phyloP scores from a whole-genome alignment of 2,113 vertebrate genomes.

The Nycticebus coucang region DNA sequence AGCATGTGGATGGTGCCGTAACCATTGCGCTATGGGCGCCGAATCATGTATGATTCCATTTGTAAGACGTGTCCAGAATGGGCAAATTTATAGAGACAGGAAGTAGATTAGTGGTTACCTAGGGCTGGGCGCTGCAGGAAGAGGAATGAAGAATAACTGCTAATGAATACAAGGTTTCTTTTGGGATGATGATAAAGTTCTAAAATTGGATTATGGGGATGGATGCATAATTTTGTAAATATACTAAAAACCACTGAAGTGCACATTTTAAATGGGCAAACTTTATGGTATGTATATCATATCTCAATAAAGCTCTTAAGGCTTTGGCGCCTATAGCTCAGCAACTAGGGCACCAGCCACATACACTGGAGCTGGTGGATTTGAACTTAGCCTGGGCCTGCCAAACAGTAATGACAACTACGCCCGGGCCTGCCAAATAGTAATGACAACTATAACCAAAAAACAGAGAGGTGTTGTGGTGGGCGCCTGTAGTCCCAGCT shows the following conservation, averaged over 20 bases:
- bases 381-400: too few relatives aligned
- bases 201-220: not conserved
- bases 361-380: too few relatives aligned
- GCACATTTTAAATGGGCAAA: not conserved
- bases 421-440: too few relatives aligned
- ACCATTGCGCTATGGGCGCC: too few relatives aligned
- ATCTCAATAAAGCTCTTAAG: not conserved
- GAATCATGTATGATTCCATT: not conserved
- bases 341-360: too few relatives aligned
- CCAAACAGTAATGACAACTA: too few relatives aligned
- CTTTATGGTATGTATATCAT: not conserved
- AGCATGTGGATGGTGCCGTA: too few relatives aligned
- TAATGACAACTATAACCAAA: too few relatives aligned
- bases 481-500: too few relatives aligned
- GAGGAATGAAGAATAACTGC: not conserved
- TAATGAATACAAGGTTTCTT: not conserved
- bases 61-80: not conserved
- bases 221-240: not conserved
- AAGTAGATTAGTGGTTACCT: not conserved
- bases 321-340: too few relatives aligned
- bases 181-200: not conserved
- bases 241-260: not conserved
- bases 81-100: not conserved
- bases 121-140: not conserved
- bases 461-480: too few relatives aligned